Evolutionary conservation across 2,888 invertebrate genomes (phyloP), one percentile per base, ranked within the genome.

Genomic region (Melieria picta): DNA sequence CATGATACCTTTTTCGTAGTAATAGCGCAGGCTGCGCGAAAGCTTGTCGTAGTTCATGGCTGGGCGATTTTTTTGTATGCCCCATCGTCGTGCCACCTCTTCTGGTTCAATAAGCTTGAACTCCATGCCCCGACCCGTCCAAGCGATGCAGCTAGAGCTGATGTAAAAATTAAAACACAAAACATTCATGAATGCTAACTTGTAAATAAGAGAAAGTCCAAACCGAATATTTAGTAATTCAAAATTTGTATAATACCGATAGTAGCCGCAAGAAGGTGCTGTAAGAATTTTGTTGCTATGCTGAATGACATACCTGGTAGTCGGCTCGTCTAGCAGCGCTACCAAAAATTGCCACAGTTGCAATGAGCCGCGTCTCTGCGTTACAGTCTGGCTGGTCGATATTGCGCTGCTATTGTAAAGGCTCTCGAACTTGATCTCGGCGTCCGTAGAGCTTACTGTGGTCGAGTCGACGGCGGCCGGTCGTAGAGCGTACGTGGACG

Each of bases 1-100:
- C 97, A 98, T 97, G 81, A 98, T 98, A n/a, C 97, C 97, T 85
- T 98, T 98, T 86, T 98, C 97, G 85, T 98, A 98, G 85, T 98
- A 98, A 82, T 98, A 98, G n/a, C 98, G 90, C 56, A 98, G 89
- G 0, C 97, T 97, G 7, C 98, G 90, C 55, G 97, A 97, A 63
- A 98, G 88, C 86, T 98, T 98, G 87, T 98, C 98, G 84, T 98
- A 98, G 88, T 98, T 98, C 98, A 98, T 98, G 0, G 97, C 97
- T 0, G 97, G 97, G 0, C 97, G 89, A 88, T 98, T 98, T 88
- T 98, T 98, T 87, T 97, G 97, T 5, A 97, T 92, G 1, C 98
- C 98, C 98, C 98, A 98, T 43, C 97, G 90, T 13, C 97, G 89
- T 3, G 97, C 98, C 75, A 97, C 97, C 90, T 98, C 97, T 88